A percentile compares a stretch with the other conserved stretches of the same genome.
Conservation (phyloP, 2,113 vertebrate genomes). For the Rissa tridactyla region DNA sequence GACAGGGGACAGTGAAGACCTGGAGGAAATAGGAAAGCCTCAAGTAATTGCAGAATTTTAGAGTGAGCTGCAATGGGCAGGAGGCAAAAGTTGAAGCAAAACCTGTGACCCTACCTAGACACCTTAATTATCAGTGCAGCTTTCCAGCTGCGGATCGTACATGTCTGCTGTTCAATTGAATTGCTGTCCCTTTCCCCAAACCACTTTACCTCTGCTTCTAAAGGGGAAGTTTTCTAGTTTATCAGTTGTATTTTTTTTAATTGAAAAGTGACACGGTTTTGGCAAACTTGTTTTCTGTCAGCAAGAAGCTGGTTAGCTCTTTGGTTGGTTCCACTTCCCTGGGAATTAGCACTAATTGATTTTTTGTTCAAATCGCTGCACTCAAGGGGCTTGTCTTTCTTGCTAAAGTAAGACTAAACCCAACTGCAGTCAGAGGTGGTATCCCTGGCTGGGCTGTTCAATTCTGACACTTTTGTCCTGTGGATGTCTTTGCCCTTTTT, state of each 20-base stretch:
- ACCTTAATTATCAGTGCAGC: background rate
- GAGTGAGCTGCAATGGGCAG: background rate
- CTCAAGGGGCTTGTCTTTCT: background rate
- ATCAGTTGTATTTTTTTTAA: conserved; percentile 1
- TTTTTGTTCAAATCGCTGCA: background rate
- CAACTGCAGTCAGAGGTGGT: background rate
- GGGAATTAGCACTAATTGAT: conserved; percentile 31
- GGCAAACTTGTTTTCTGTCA: conserved; percentile 41
- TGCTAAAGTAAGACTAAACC: conserved; percentile 12
- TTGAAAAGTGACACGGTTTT: conserved; percentile 52
- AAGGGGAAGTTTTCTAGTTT: conserved; percentile 16
- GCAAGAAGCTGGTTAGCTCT: background rate
- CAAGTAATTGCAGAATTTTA: conserved; percentile 1
- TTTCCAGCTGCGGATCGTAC: background rate
- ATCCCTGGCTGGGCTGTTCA: background rate
- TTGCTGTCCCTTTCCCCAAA: conserved; percentile 36
- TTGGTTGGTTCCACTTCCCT: conserved; percentile 32
- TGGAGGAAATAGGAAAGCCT: conserved; percentile 21
- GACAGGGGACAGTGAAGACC: background rate
- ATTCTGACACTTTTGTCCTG: background rate
- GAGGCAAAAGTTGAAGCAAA: conserved; percentile 32
- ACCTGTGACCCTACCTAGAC: background rate
- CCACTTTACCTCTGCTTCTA: conserved; percentile 16
- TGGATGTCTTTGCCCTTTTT: background rate
- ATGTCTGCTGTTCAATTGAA: conserved; percentile 6